Conservation (phyloP, 2,113 vertebrate genomes). For the Natator depressus region DNA sequence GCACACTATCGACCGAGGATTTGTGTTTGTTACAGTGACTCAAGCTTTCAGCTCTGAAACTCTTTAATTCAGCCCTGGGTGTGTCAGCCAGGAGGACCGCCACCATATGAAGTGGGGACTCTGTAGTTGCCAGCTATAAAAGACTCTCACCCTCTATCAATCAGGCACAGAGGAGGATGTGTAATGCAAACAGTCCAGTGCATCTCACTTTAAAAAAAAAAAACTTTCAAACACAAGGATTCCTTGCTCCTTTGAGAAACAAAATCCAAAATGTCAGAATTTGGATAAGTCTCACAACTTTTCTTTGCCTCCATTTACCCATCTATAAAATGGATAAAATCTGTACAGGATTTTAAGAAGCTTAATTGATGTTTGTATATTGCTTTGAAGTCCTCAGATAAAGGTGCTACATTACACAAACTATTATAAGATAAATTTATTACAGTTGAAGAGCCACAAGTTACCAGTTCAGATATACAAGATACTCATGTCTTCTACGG, state of each 20-base stretch:
- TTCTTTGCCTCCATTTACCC: background rate
- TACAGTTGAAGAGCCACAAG: background rate
- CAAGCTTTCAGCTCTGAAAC: background rate
- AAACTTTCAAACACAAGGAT: background rate
- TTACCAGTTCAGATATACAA: background rate
- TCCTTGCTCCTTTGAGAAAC: rapidly evolving
- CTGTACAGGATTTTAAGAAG: background rate
- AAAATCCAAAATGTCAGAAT: background rate
- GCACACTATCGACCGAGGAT: background rate
- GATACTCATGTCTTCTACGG: background rate
- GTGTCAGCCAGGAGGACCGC: background rate
- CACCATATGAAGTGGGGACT: background rate
- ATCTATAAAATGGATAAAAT: background rate
- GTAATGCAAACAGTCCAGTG: background rate
- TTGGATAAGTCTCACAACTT: background rate
- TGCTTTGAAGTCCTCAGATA: background rate
- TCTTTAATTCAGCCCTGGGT: background rate
- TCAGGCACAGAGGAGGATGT: background rate
- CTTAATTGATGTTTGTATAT: constrained; percentile 6
- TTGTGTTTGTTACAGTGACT: background rate
- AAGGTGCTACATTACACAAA: background rate
- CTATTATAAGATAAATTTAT: background rate
- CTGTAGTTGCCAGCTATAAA: background rate
- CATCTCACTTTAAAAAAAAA: background rate
- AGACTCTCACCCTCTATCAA: background rate